Evolutionary conservation across 2,113 vertebrate genomes (phyloP), one percentile per base, ranked within the genome.

Genomic region (Nipponia nippon): DNA sequence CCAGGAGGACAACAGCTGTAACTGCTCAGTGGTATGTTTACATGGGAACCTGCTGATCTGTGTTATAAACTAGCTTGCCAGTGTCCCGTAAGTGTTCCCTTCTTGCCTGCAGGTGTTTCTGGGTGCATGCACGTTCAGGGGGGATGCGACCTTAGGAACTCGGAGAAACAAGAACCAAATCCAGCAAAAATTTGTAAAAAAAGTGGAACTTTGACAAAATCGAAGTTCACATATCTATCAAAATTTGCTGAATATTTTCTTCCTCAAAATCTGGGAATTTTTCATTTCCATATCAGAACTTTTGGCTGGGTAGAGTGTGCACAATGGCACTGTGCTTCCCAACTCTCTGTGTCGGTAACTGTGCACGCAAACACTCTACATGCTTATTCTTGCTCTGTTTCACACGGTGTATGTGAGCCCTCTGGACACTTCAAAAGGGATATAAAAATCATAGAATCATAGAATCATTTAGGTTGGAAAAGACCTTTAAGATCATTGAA

Each of bases 1-100:
- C 62, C 91, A 83, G 82, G 63, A 93, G 83, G 89, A 75, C 85
- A 94, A 92, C 93, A 96, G 94, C 91, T 97, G 93, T 77, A 83
- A 77, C 61, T 73, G 75, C 94, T 97, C 93, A 50, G 59, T 91
- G 66, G 46, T 55, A 62, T 70, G 42, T 86, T 95, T 90, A 88
- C 67, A 94, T 15, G 67, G 73, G 53, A 95, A 95, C 89, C 94
- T 95, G 91, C 77, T 89, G 79, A 36, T 77, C 71, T 62, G 1
- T 61, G 34, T 69, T 90, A 76, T 3, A 93, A 67, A 76, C 44
- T 81, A 90, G 78, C 76, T 63, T 93, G 50, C 69, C 70, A 55
- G 46, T 11, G 46, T 46, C 59, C 55, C 50, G 75, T 86, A 91
- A 78, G 83, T 2, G 6, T 11, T 88, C 46, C 76, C 75, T 85